Evolutionary conservation across 2,113 vertebrate species (phyloP).

Genomic region (Microcebus ravelobensis): DNA sequence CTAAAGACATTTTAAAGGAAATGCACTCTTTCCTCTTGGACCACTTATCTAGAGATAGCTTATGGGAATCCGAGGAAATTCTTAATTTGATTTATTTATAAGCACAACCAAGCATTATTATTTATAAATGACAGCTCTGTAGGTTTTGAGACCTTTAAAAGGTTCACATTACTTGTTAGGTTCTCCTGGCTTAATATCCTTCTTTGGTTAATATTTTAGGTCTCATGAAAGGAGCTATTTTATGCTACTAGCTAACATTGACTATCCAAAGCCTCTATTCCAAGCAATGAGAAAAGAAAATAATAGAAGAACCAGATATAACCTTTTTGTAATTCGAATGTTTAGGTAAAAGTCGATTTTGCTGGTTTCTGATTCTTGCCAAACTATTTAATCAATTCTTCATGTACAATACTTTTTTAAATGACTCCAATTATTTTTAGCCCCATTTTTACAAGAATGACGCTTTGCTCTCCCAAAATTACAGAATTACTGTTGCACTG

Average conservation of each 20-base stretch:
- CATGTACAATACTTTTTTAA: background rate
- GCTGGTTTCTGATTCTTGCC: background rate
- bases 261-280: background rate
- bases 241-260: background rate
- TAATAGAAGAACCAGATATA: background rate
- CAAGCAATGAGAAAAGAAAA: slow-evolving; percentile 22
- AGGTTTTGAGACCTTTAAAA: background rate
- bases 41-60: background rate
- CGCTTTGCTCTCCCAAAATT: background rate
- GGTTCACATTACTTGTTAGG: background rate
- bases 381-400: background rate
- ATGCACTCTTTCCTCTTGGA: background rate
- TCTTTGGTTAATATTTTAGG: background rate
- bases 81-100: background rate
- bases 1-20: background rate
- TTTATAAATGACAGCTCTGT: background rate
- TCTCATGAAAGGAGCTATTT: background rate
- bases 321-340: background rate
- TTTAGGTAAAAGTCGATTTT: background rate
- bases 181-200: background rate
- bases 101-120: background rate
- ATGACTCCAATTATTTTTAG: background rate
- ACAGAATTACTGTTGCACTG: background rate
- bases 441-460: no score
- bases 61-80: background rate